Evolutionary conservation across 2,888 invertebrate genomes (phyloP), one percentile per base, ranked within the genome.

Genomic region (Labia minor): DNA sequence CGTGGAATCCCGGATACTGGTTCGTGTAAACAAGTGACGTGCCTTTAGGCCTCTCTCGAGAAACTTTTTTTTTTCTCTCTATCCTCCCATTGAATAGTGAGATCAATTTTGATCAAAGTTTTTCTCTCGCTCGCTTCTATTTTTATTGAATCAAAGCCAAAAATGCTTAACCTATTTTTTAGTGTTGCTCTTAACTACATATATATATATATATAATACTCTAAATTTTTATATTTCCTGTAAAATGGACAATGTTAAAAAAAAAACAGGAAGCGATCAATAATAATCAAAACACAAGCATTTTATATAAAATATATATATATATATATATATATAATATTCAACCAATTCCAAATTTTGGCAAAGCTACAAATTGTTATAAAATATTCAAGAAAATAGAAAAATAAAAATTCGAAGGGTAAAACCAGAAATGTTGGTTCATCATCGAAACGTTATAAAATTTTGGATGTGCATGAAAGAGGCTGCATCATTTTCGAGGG

Each of bases 1-100:
- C 49, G 49, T 49, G 49, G 49, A 49, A 49, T 49, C 49, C 49
- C 49, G 49, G 49, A 49, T 49, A 49, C 49, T 49, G 16, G 49
- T 16, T 4, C 49, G 49, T 49, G 49, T 49, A 49, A 49, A 49
- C 49, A 49, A 49, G 49, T 49, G 49, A 49, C 49, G 49, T 49
- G 49, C 49, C 49, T 49, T 3, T n/a, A n/a, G n/a, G n/a, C 2
- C n/a, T 16, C 16, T 4, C 49, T 49, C 49, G 14, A 10, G 6
- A 8, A 49, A 49, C 49, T 49, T 49, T 49, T 49, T 26, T n/a
- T 33, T 8, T 33, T 33, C 33, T 33, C 33, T 33, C 6, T 33
- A 33, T 33, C 33, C n/a, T 8, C 26, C 26, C 3, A 16, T 49
- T n/a, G 49, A 16, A 49, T 49, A 10, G 2, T 14, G n/a, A 49